Evolutionary conservation across 2,888 invertebrate species (phyloP), one percentile per base, ranked within the genome.

Genomic region (Mimumesa dahlbomi): DNA sequence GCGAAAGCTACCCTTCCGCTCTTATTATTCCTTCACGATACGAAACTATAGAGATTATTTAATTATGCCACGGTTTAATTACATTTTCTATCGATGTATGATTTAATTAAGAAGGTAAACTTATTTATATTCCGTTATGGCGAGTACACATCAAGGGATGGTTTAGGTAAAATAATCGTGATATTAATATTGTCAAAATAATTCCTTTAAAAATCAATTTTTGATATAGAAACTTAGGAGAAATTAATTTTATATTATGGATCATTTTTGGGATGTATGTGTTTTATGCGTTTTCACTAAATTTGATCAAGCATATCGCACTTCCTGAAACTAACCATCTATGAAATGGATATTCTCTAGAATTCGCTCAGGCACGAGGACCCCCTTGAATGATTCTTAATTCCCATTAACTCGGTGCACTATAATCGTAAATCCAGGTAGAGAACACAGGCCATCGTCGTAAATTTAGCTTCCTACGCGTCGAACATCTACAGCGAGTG

Each of bases 381-480:
- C 54, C 57, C 29, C 49, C 43, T 22, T 7, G 34, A 11, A 19
- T 38, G 67, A 53, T 76, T 68, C 73, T 76, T 78, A 76, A 78
- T 78, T 76, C 64, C 69, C 67, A 79, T 79, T 76, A 79, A 56
- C 43, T 43, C 58, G 61, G 18, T 65, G 48, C 43, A 69, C 74
- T 75, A 82, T 82, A 81, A 80, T 52, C 82, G 74, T 84, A 81
- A 84, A 83, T 81, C 63, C 58, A 21, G 38, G 13, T n/a, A 61
- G 59, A 31, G 63, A 64, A 63, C 18, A 34, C 52, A 38, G 31
- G 18, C 54, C 62, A 58, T 50, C 65, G 46, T 63, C 70, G 73
- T 84, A 82, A 82, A 84, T 73, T 74, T 56, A 70, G 59, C 78
- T 72, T 74, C 77, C 75, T 80, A 79, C 76, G 76, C 73, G 45